Percentiles rank a stretch among this genome's conserved stretches.
Conservation (phyloP, 1,140 invertebrate species). For the Bombus pyrosoma region DNA sequence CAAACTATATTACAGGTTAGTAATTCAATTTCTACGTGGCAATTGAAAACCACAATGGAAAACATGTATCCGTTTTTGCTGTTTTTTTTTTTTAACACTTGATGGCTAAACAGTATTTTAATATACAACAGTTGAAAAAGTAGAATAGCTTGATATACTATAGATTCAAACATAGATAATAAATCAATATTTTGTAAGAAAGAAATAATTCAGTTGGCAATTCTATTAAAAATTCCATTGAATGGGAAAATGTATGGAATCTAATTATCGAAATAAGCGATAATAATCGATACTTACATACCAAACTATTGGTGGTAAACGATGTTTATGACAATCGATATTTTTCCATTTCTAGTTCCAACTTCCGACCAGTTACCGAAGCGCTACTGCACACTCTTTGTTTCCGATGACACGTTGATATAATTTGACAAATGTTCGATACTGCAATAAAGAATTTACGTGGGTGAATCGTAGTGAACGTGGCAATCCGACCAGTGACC, state of each 20-base stretch:
- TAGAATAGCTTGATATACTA: too few relatives aligned
- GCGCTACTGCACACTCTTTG: not conserved
- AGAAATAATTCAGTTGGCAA: not conserved
- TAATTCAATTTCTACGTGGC: not conserved
- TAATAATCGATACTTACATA: not conserved
- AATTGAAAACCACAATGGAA: too few relatives aligned
- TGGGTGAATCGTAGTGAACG: slow-evolving; percentile 30
- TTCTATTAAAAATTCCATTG: not conserved
- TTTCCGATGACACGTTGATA: not conserved
- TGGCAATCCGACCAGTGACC: slow-evolving; percentile 44
- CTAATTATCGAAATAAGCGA: not conserved
- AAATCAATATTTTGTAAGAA: too few relatives aligned
- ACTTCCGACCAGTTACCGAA: not conserved
- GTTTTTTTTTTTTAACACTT: too few relatives aligned
- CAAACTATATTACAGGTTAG: not conserved
- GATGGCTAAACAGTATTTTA: too few relatives aligned
- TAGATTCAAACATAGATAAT: too few relatives aligned
- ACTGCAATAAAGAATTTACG: slow-evolving; percentile 1
- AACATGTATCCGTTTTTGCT: too few relatives aligned
- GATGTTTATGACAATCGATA: not conserved
- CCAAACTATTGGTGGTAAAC: not conserved
- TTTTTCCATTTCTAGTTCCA: not conserved
- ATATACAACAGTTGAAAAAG: too few relatives aligned
- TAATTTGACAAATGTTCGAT: not conserved
- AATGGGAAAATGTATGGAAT: not conserved